These are phyloP conservation scores for Antheraea assamensis DNA, from an alignment of 2,888 invertebrate genomes.

Conservation along the genomic window DNA sequence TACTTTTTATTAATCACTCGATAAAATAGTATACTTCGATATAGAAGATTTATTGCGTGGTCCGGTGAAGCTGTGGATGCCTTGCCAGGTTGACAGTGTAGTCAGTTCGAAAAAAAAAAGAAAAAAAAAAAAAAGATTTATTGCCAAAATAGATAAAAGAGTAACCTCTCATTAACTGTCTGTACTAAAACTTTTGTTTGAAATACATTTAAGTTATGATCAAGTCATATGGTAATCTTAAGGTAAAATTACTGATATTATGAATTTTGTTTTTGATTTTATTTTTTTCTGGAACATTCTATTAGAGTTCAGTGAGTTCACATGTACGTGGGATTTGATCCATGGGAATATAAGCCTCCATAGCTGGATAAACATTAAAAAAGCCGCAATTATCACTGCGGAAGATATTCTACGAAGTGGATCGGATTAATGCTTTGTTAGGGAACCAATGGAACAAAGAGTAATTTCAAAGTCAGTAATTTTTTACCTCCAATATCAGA, in stretches of 20 bases:
- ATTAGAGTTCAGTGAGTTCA: constrained; percentile 36
- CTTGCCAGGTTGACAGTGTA: too few relatives aligned
- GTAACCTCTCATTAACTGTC: too few relatives aligned
- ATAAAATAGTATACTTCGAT: too few relatives aligned
- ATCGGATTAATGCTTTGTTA: constrained; percentile 26
- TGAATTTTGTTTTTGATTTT: constrained; percentile 19
- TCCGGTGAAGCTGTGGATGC: too few relatives aligned
- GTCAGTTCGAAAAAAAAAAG: too few relatives aligned
- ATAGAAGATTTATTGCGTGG: too few relatives aligned
- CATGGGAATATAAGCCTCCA: constrained; percentile 12
- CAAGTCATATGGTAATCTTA: background rate
- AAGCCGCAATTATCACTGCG: constrained; percentile 4
- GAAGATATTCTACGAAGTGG: constrained; percentile 29
- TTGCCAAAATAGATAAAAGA: too few relatives aligned
- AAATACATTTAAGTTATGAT: background rate
- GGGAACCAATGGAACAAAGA: constrained; percentile 11
- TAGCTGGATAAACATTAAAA: constrained; percentile 8
- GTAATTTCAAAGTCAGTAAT: background rate
- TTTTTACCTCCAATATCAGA: background rate
- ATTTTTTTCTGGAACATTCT: constrained; percentile 24
- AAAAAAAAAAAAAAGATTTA: too few relatives aligned
- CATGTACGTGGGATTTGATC: constrained; percentile 35
- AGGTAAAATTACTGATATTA: constrained; percentile 9
- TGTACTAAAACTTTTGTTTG: background rate
- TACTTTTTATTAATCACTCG: too few relatives aligned